Evolutionary conservation across 2,888 invertebrate genomes (phyloP).

Genomic region (Chymomyza fuscimana): DNA sequence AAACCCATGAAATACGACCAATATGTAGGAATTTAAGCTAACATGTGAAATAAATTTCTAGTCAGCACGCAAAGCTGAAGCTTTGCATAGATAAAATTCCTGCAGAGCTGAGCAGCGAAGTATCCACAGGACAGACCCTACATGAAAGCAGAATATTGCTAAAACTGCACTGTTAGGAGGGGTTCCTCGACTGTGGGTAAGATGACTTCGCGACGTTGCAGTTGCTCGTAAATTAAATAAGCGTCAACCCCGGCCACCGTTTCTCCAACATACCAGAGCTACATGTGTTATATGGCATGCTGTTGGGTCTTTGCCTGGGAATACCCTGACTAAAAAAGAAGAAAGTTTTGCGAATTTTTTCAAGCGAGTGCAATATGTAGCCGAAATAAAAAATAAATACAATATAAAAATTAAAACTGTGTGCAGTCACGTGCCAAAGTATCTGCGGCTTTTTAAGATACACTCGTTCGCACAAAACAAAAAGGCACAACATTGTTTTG

Average conservation of each 20-base stretch:
- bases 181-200: slow-evolving; percentile 2
- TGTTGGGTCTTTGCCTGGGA: slow-evolving; percentile 31
- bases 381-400: slow-evolving; percentile 25
- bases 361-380: too few species aligned
- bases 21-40: slow-evolving; percentile 51
- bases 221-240: slow-evolving; percentile 63
- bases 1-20: slow-evolving; percentile 41
- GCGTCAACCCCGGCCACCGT: slow-evolving; percentile 15
- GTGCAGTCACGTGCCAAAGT: slow-evolving; percentile 63
- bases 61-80: slow-evolving; percentile 42
- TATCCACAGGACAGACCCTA: slow-evolving; percentile 1
- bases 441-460: neutral
- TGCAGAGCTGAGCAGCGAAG: neutral
- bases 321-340: slow-evolving; percentile 15
- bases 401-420: slow-evolving; percentile 28
- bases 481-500: neutral
- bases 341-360: slow-evolving; percentile 38
- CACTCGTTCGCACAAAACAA: neutral
- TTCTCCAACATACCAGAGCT: slow-evolving; percentile 1
- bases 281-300: slow-evolving; percentile 45
- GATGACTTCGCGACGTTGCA: slow-evolving; percentile 39
- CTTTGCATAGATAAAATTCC: slow-evolving; percentile 12
- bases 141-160: slow-evolving; percentile 33
- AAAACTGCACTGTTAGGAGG: slow-evolving; percentile 21
- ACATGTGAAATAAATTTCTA: slow-evolving; percentile 39